phyloP scores from a whole-genome alignment of 2,113 vertebrate species.

The Macroglossus sobrinus region DNA sequence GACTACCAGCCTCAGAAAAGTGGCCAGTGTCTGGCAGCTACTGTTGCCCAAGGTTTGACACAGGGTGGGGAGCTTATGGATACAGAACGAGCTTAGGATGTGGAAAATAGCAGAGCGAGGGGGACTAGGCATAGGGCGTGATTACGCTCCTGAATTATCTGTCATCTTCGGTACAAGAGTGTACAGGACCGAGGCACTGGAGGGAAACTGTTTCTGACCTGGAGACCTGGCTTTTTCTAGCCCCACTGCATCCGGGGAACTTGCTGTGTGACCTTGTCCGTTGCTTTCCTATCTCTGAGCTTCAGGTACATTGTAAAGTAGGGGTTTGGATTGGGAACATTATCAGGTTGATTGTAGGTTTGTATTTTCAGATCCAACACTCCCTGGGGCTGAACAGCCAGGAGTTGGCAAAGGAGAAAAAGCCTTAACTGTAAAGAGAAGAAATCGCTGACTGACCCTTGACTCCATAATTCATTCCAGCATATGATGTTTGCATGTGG shows the following conservation, averaged over 20 bases:
- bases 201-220: too few relatives aligned
- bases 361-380: neutral
- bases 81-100: accelerated
- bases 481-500: neutral
- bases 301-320: neutral
- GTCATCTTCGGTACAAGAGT: too few relatives aligned
- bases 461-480: neutral
- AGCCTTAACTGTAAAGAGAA: neutral
- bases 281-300: neutral
- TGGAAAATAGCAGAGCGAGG: neutral
- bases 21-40: neutral
- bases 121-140: neutral
- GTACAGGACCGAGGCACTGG: neutral
- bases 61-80: neutral
- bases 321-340: neutral
- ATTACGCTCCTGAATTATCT: accelerated
- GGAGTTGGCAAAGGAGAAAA: neutral
- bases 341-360: neutral
- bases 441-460: neutral
- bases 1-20: neutral
- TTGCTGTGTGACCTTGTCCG: neutral
- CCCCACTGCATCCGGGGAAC: neutral
- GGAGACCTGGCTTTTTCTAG: neutral
- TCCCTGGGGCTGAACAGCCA: neutral
- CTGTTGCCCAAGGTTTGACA: neutral